Percentiles rank a stretch among this genome's conserved stretches.
These are phyloP conservation scores for Platycnemis pennipes DNA, from an alignment of 2,888 invertebrate species.

Conservation along the genomic window DNA sequence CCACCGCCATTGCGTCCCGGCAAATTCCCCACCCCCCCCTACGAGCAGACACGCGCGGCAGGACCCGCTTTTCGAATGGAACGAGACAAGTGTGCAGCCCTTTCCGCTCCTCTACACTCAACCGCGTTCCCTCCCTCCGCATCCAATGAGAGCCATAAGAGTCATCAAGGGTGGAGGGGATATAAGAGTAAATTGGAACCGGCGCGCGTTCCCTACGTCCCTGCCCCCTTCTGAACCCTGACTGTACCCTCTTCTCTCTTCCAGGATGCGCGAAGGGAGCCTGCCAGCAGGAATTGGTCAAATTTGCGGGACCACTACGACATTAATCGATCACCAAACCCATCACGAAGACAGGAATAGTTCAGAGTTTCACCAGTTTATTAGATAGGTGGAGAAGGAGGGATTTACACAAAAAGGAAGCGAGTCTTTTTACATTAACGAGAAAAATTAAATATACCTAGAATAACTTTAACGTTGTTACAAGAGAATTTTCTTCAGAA, in stretches of 20 bases:
- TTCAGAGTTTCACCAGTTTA: too few species aligned
- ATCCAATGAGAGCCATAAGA: constrained; percentile 25
- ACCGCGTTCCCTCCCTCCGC: background rate
- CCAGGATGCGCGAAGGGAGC: background rate
- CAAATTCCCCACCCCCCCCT: background rate
- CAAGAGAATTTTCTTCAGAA: too few species aligned
- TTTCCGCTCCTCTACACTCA: background rate
- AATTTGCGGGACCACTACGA: too few species aligned
- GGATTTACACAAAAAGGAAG: too few species aligned
- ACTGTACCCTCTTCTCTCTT: background rate
- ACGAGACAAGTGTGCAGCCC: background rate
- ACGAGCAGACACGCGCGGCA: background rate
- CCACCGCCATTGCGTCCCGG: background rate
- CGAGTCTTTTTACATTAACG: too few species aligned
- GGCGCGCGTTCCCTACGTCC: background rate
- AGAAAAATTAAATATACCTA: too few species aligned
- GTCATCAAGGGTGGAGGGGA: background rate
- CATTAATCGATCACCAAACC: too few species aligned
- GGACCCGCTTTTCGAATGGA: background rate
- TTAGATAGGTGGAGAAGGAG: too few species aligned
- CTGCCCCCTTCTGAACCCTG: background rate
- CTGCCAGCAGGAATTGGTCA: too few species aligned
- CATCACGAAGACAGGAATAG: too few species aligned
- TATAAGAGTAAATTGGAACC: background rate
- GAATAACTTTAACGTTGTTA: too few species aligned